Percentiles rank a stretch among this genome's conserved stretches.
Evolutionary conservation across 1,140 invertebrate species (phyloP).

Genomic region (Camponotus vicinus): DNA sequence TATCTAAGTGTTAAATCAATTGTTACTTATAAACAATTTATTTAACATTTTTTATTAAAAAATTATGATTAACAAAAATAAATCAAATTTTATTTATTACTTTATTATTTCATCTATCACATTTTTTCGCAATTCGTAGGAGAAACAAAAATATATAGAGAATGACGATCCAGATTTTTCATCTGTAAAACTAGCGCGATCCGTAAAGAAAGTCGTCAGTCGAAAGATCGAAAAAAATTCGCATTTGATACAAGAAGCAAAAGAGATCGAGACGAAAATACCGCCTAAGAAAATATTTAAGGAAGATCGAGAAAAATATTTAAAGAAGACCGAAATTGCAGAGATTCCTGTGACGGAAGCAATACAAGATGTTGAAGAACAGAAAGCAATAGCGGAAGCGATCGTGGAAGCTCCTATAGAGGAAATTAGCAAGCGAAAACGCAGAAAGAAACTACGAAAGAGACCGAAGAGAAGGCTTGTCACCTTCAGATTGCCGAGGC

Average conservation of each 20-base stretch:
- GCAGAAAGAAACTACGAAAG: constrained; percentile 19
- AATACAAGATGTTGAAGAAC: constrained; percentile 19
- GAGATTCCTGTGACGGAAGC: constrained; percentile 12
- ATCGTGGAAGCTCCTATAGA: not conserved
- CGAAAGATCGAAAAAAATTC: constrained; percentile 28
- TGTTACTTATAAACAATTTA: not conserved
- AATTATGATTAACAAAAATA: not conserved
- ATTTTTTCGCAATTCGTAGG: constrained; percentile 5
- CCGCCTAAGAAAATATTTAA: not conserved
- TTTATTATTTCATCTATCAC: constrained; percentile 16
- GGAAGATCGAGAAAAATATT: constrained; percentile 9
- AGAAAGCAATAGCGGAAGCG: not conserved
- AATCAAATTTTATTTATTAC: not conserved
- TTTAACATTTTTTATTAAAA: not conserved
- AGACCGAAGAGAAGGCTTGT: not conserved
- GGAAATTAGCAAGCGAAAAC: not conserved
- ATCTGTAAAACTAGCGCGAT: not conserved
- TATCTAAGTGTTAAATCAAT: constrained; percentile 6
- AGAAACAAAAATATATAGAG: constrained; percentile 32
- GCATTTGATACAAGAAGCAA: not conserved
- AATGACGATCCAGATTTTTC: not conserved
- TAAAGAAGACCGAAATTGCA: not conserved
- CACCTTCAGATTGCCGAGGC: constrained; percentile 30
- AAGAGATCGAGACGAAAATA: not conserved
- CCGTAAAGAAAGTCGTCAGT: not conserved